Base-by-base conservation (phyloP, 1,140 invertebrate genomes). In the Limonius californicus region DNA sequence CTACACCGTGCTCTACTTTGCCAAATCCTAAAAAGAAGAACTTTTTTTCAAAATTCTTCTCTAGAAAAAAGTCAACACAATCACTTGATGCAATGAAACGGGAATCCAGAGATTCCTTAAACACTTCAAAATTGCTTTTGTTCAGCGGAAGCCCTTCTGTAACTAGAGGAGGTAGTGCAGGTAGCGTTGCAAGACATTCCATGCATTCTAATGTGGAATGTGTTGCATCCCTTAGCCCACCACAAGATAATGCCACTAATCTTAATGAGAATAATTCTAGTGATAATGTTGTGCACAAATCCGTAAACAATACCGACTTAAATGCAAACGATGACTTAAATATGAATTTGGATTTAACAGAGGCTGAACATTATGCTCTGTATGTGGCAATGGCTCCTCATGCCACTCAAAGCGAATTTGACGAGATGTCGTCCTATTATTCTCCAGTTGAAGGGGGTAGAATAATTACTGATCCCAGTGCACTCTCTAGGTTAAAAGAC, bases 401-500 rank as follows among this genome's bases (percentile, higher is more conserved):
- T 73, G 91, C 91, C 2, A 92, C 90, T 0, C 85, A 83, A 14
- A 92, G 90, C 7, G 91, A 94, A 72, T 93, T 93, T 71, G 91
- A 93, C 70, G 91, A 94, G 71, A 85, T 87, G 71, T 92, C 89
- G 19, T 89, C 87, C 74, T 93, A 91, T 74, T 93, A 93, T 73
- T 89, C 89, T 32, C 86, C 89, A 1, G 87, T 92, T 8, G 90
- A 92, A 74, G 89, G 85, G 15, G 85, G 86, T 23, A 88, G 88
- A 74, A 83, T 85, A 59, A 70, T 83, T 1, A 74, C 69, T 0
- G 75, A 78, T 6, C 73, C 65, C 2, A 69, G 71, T 47, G 59
- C 69, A 14, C 61, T 58, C 12, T 43, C 32, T 15, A 12, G 3
- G 6, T 9, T 54, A 19, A 18, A 18, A 19, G 21, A 23, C 42